A percentile compares a stretch with the other conserved stretches of the same genome.
These are phyloP conservation scores for Vesta saturnalis DNA, from an alignment of 2,888 invertebrate species.

Conservation along the genomic window DNA sequence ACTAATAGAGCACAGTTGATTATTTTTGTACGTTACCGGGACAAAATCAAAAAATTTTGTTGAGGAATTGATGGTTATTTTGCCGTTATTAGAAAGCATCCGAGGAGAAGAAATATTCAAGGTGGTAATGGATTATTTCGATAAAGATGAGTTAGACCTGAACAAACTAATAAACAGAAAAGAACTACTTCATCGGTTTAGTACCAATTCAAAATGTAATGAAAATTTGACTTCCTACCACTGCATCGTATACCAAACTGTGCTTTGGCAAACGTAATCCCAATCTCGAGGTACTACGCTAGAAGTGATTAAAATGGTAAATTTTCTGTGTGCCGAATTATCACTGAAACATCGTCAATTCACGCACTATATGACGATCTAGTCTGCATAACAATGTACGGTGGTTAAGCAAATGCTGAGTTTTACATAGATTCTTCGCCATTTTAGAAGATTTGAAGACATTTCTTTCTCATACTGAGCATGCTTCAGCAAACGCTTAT, in stretches of 20 bases:
- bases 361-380: slow-evolving; percentile 9
- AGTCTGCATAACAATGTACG: slow-evolving; percentile 1
- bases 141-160: slow-evolving; percentile 1
- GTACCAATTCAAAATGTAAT: slow-evolving; percentile 8
- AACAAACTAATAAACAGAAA: neutral
- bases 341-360: too few species aligned
- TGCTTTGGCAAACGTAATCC: slow-evolving; percentile 1
- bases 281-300: slow-evolving; percentile 23
- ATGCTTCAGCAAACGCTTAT: too few species aligned
- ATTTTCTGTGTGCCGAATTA: too few species aligned
- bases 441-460: too few species aligned
- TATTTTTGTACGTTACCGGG: too few species aligned
- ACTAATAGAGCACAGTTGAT: too few species aligned
- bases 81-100: neutral
- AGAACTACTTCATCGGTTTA: slow-evolving; percentile 2
- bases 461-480: too few species aligned
- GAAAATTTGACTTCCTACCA: neutral
- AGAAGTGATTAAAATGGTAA: neutral
- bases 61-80: too few species aligned
- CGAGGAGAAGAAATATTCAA: neutral
- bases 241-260: neutral
- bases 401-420: slow-evolving; percentile 8
- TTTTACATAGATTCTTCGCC: too few species aligned
- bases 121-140: neutral
- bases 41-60: too few species aligned